Conservation (phyloP, 1,140 invertebrate species). For the Zaprionus capensis region DNA sequence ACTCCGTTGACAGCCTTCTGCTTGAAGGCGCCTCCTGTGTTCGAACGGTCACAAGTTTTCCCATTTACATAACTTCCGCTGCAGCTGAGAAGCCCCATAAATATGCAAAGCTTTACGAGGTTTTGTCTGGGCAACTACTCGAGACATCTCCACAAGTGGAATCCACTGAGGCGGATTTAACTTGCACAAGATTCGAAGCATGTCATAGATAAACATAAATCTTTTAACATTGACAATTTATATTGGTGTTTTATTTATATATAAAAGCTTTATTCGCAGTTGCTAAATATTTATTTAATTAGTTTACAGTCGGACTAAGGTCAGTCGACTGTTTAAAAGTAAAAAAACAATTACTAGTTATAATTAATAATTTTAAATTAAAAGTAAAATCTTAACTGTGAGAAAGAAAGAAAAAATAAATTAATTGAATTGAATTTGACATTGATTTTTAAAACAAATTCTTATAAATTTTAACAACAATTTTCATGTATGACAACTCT, state of each 20-base stretch:
- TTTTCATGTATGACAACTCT: no score
- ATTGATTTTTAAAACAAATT: no score
- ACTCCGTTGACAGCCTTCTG: conserved; percentile 19
- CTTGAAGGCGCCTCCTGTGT: conserved; percentile 18
- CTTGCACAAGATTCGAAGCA: not conserved
- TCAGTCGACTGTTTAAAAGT: no score
- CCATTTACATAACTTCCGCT: conserved; percentile 75
- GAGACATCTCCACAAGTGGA: conserved; percentile 26
- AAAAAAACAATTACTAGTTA: no score
- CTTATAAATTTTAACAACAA: no score
- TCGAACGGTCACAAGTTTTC: conserved; percentile 64
- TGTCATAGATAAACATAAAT: not conserved
- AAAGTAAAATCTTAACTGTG: no score
- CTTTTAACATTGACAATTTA: not conserved
- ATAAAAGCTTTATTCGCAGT: no score
- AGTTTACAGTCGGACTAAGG: no score
- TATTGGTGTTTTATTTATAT: not conserved
- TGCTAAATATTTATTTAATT: no score
- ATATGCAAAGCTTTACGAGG: conserved; percentile 65
- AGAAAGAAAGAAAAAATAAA: no score
- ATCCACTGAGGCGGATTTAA: conserved; percentile 5
- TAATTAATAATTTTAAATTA: no score
- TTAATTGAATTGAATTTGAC: no score
- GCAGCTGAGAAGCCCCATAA: conserved; percentile 62
- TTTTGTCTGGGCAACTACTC: conserved; percentile 45